Evolutionary conservation across 1,140 invertebrate species (phyloP).

Genomic region (Drosophila watanabei): DNA sequence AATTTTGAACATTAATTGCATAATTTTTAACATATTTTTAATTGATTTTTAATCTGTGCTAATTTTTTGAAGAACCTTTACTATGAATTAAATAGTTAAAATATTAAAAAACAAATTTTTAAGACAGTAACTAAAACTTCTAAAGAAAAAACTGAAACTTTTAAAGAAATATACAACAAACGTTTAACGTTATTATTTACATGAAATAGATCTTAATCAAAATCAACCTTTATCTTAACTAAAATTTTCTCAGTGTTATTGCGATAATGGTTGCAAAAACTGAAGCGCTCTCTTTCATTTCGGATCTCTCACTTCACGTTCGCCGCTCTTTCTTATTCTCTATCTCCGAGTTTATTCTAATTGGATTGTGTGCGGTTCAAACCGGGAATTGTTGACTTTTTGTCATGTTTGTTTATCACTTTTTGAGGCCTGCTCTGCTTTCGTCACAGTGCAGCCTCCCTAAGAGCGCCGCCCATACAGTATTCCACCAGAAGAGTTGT

Average conservation of each 20-base stretch:
- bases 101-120: no score
- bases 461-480: not conserved
- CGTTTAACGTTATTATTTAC: not conserved
- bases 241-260: slow-evolving; percentile 6
- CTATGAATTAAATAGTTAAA: no score
- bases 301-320: slow-evolving; percentile 1
- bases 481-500: not conserved
- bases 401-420: slow-evolving; percentile 70
- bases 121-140: no score
- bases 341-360: slow-evolving; percentile 65
- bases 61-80: no score
- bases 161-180: no score
- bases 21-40: no score
- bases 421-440: slow-evolving; percentile 23
- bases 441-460: slow-evolving; percentile 32
- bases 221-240: not conserved
- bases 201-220: not conserved
- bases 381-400: slow-evolving; percentile 76
- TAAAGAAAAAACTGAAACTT: no score
- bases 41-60: no score
- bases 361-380: slow-evolving; percentile 73
- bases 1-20: no score
- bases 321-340: slow-evolving; percentile 18
- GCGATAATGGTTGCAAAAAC: slow-evolving; percentile 31
- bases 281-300: not conserved